phyloP scores from a whole-genome alignment of 2,113 vertebrate species.

The Halcyon malimbica region DNA sequence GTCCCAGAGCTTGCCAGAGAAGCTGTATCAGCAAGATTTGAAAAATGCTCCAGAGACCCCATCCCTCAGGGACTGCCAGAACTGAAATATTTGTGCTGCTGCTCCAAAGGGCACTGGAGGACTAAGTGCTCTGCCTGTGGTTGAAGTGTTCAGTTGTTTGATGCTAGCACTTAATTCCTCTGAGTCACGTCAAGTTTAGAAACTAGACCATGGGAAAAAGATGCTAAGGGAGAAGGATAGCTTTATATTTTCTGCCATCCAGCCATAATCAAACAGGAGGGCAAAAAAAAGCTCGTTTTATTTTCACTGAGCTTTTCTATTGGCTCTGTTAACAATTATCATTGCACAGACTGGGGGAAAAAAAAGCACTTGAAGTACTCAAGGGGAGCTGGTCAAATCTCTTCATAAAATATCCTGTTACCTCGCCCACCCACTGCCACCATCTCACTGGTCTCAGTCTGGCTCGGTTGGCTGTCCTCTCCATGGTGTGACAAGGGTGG shows the following conservation, averaged over 20 bases:
- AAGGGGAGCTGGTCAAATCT: not conserved
- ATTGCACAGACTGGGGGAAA: not conserved
- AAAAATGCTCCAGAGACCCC: rapidly evolving
- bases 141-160: not conserved
- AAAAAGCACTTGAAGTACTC: rapidly evolving
- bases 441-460: not conserved
- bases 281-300: not conserved
- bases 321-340: not conserved
- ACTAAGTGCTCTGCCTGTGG: not conserved
- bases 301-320: not conserved
- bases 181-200: not conserved
- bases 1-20: not conserved
- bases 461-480: not conserved
- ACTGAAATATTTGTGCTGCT: not conserved
- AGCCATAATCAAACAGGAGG: not conserved
- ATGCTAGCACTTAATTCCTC: not conserved
- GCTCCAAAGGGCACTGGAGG: not conserved
- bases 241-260: not conserved
- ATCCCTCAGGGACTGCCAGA: not conserved
- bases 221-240: not conserved
- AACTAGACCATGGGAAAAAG: not conserved
- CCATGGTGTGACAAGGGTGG: not conserved
- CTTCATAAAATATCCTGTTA: not conserved
- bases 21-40: not conserved
- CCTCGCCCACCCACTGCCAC: not conserved